These are phyloP conservation scores for Mycalesis mineus DNA, from an alignment of 2,888 invertebrate genomes.

Conservation along the genomic window DNA sequence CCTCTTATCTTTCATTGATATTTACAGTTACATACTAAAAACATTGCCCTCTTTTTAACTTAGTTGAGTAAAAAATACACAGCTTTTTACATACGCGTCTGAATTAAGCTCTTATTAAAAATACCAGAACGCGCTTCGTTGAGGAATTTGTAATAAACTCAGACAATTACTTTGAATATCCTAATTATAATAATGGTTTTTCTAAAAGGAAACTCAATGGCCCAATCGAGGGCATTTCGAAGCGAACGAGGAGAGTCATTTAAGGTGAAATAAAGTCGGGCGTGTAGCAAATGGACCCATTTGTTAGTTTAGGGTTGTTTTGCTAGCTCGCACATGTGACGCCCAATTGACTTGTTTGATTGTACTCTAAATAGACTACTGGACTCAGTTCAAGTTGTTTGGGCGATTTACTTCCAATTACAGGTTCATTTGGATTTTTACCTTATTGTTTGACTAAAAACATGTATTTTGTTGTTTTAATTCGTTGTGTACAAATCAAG, in stretches of 20 bases:
- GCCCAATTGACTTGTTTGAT: slow-evolving; percentile 30
- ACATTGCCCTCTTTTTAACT: too few relatives aligned
- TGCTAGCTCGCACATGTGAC: slow-evolving; percentile 24
- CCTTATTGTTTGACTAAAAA: too few relatives aligned
- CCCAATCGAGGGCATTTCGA: slow-evolving; percentile 9
- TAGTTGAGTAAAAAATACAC: too few relatives aligned
- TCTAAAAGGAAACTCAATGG: slow-evolving; percentile 9
- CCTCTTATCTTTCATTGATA: too few relatives aligned
- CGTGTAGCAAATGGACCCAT: slow-evolving; percentile 27
- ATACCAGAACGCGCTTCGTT: not conserved
- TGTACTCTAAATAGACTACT: slow-evolving; percentile 27
- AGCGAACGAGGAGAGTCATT: slow-evolving; percentile 23
- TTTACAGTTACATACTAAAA: too few relatives aligned
- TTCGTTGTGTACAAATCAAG: too few relatives aligned
- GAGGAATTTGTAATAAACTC: slow-evolving; percentile 4
- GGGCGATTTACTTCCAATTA: slow-evolving; percentile 5
- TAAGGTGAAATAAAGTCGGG: slow-evolving; percentile 26
- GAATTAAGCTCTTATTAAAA: not conserved
- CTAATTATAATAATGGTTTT: slow-evolving; percentile 8
- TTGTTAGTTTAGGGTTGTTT: slow-evolving; percentile 37
- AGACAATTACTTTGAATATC: slow-evolving; percentile 1
- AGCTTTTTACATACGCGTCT: not conserved
- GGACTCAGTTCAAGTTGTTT: slow-evolving; percentile 2
- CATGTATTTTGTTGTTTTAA: too few relatives aligned
- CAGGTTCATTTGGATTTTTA: not conserved